Base-by-base conservation (phyloP, 2,113 vertebrate genomes). In the Phylloscopus trochiloides region DNA sequence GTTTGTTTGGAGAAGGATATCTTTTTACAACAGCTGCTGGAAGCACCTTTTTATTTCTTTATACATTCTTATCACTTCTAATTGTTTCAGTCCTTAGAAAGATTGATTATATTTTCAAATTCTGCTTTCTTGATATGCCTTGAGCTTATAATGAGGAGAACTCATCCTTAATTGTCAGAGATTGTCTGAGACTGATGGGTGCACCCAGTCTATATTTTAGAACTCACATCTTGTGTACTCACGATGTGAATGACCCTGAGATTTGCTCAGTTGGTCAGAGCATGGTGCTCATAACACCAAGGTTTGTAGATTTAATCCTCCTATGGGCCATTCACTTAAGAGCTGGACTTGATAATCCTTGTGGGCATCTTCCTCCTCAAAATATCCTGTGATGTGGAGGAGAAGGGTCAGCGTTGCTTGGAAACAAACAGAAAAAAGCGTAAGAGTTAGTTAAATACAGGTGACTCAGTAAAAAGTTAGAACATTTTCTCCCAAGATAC, bases 201-300 rank as follows among this genome's bases (percentile, higher is more conserved):
- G 3, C 21, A 65, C 4, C 32, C 38, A 54, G 12, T 38, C 32
- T 62, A 5, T n/a, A 6, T 52, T 82, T 80, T 28, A 66, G 57
- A 72, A 63, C 40, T 72, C 43, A 31, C 1, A 13, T 68, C 26
- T 85, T 59, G 36, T 36, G 11, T 16, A 21, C 6, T 79, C 59
- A 59, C 7, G 7, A 59, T 38, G 28, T 32, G 34, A 86, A 32
- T 34, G 38, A 52, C 9, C 17, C 28, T 61, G 38, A 61, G 47
- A 52, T 86, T 45, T 52, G 38, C n/a, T 77, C 63, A 38, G 45
- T 0, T 59, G 54, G 26, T 38, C 52, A 76, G 52, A 43, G 45
- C 18, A 68, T 0, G 0, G 16, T 38, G 28, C 38, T 70, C 2
- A 2, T 68, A 52, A 38, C 38, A 61, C 9, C 47, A 38, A 22